Base-by-base conservation (phyloP, 2,888 invertebrate species). In the Rhamnusium bicolor region DNA sequence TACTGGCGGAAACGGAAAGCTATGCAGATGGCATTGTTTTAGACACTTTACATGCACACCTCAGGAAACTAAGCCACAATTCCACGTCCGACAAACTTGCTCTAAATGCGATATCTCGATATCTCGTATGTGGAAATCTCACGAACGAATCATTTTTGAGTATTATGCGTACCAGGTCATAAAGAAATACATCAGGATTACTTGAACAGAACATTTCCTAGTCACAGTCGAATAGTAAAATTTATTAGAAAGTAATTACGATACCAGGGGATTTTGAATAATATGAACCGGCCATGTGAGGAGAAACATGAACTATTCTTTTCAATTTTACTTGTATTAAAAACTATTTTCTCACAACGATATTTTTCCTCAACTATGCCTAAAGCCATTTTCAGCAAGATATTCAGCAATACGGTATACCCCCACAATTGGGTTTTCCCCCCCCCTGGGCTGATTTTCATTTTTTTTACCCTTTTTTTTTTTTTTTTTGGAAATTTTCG, bases 21-120 rank as follows among this genome's bases (percentile, higher is more conserved):
- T 87, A 87, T 87, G 86, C 87, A 88, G 87, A 88, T 87, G 87
- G 86, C 87, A 87, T 88, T 86, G 85, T 86, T 86, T 84, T 83
- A 84, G 85, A 86, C 86, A 86, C 84, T 86, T 85, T 86, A 86
- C 86, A 85, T 86, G 86, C 85, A 86, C 86, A 85, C 83, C 79
- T 83, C 86, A 86, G 85, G 86, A 86, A 86, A 84, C 85, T 81
- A 73, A 75, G 79, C 78, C 79, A 80, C 80, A 80, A 80, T 82
- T 80, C 79, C 81, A 77, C 80, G 80, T 78, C 80, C 78, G 68
- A 78, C 76, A 78, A 74, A 75, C 75, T 77, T 74, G 74, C 71
- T 73, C 75, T 71, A 75, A 73, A 75, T 71, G 68, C 71, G 68
- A 70, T 76, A 75, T 71, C 74, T 71, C 77, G 60, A 75, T 79